These are phyloP conservation scores for Elymnias hypermnestra DNA, from an alignment of 1,140 invertebrate genomes.

Conservation along the genomic window DNA sequence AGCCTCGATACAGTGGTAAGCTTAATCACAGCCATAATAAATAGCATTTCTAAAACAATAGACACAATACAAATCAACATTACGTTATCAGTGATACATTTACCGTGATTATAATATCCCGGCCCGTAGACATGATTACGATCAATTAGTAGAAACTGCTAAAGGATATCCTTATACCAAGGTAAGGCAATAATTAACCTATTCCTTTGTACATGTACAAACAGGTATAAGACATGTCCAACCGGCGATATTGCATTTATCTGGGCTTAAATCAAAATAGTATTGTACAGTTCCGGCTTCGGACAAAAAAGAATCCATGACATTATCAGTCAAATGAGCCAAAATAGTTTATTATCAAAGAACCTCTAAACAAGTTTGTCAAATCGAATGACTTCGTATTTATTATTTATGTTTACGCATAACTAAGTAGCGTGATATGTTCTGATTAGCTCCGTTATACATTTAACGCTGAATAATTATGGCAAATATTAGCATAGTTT, in stretches of 20 bases:
- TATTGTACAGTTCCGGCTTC: conserved; percentile 13
- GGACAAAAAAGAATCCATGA: conserved; percentile 8
- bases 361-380: conserved; percentile 3
- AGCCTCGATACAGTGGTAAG: no score
- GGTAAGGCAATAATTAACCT: conserved; percentile 15
- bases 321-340: conserved; percentile 7
- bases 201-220: conserved; percentile 5
- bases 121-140: conserved; percentile 4
- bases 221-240: conserved; percentile 8
- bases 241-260: conserved; percentile 7
- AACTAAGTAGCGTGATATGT: not conserved
- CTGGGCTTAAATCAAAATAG: conserved; percentile 7
- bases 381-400: conserved; percentile 3
- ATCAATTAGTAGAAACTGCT: conserved; percentile 23
- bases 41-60: not conserved
- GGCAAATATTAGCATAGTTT: not conserved
- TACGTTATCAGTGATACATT: conserved; percentile 17
- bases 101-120: conserved; percentile 13
- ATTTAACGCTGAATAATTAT: not conserved
- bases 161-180: conserved; percentile 25
- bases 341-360: conserved; percentile 5
- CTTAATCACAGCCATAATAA: not conserved
- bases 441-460: not conserved
- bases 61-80: conserved; percentile 8
- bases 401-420: conserved; percentile 1